These are phyloP conservation scores for Noctua comes DNA, from an alignment of 2,888 invertebrate genomes.

Conservation along the genomic window DNA sequence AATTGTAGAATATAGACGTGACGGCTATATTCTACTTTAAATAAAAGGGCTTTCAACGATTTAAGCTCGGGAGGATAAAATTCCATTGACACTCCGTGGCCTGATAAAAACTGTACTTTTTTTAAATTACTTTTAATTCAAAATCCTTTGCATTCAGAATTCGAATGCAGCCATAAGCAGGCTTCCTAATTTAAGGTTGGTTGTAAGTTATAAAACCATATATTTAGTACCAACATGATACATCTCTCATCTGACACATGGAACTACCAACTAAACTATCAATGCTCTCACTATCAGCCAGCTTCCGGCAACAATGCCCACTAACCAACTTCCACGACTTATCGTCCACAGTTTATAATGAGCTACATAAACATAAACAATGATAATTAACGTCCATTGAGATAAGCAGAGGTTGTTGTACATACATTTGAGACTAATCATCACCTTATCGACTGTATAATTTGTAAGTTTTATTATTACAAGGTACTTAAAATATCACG, in stretches of 20 bases:
- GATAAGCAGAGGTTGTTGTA: constrained; percentile 22
- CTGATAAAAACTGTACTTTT: no score
- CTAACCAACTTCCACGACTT: not conserved
- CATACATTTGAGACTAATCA: constrained; percentile 16
- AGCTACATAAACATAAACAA: constrained; percentile 24
- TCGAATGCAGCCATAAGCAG: no score
- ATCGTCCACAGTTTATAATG: not conserved
- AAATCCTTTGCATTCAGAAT: no score
- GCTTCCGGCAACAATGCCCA: constrained; percentile 17
- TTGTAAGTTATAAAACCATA: no score
- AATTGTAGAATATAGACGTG: no score
- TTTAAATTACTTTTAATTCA: no score
- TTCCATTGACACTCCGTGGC: no score
- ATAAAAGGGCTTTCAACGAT: no score
- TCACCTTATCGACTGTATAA: not conserved
- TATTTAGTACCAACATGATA: not conserved
- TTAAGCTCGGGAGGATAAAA: no score
- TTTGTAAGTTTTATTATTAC: not conserved
- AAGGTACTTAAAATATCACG: not conserved
- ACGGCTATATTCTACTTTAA: no score
- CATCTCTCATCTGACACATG: not conserved
- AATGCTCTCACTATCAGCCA: not conserved
- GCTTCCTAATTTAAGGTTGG: no score
- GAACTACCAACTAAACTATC: not conserved
- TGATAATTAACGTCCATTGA: not conserved